Percentiles rank a stretch among this genome's conserved stretches.
These are phyloP conservation scores for Capreolus pygargus DNA, from an alignment of 2,113 vertebrate species.

Conservation along the genomic window DNA sequence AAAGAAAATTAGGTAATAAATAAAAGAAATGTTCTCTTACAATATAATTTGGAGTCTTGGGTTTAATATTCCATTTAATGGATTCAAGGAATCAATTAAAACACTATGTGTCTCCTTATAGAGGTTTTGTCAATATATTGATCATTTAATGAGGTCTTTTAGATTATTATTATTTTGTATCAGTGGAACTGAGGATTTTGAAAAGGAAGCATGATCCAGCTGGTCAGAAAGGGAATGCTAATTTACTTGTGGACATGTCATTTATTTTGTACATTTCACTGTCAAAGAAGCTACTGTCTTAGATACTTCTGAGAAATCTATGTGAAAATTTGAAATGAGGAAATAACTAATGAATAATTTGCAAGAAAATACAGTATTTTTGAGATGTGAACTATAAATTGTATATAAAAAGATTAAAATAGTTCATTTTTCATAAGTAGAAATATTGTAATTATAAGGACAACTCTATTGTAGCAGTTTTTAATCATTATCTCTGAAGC, in stretches of 20 bases:
- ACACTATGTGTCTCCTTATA: slow-evolving; percentile 88
- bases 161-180: slow-evolving; percentile 94
- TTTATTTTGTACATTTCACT: slow-evolving; percentile 82
- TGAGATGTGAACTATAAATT: neutral
- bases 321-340: slow-evolving; percentile 64
- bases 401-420: slow-evolving; percentile 16
- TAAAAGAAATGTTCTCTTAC: slow-evolving; percentile 43
- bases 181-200: slow-evolving; percentile 85
- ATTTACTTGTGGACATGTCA: slow-evolving; percentile 82
- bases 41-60: slow-evolving; percentile 74
- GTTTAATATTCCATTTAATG: slow-evolving; percentile 83
- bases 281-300: slow-evolving; percentile 73
- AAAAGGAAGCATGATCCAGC: slow-evolving; percentile 89
- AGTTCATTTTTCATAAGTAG: neutral
- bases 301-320: slow-evolving; percentile 67
- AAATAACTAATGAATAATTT: slow-evolving; percentile 37
- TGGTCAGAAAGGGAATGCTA: slow-evolving; percentile 87
- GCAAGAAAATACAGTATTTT: slow-evolving; percentile 45
- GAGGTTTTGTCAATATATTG: slow-evolving; percentile 93
- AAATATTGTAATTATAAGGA: slow-evolving; percentile 28
- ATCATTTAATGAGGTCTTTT: slow-evolving; percentile 97
- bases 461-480: slow-evolving; percentile 18
- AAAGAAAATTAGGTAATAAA: slow-evolving; percentile 69
- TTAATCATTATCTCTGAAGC: slow-evolving; percentile 12
- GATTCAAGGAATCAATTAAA: slow-evolving; percentile 91